Percentiles rank a stretch among this genome's conserved stretches.
Evolutionary conservation across 2,797 vertebrate species (phyloP).

Genomic region (Somateria mollissima): DNA sequence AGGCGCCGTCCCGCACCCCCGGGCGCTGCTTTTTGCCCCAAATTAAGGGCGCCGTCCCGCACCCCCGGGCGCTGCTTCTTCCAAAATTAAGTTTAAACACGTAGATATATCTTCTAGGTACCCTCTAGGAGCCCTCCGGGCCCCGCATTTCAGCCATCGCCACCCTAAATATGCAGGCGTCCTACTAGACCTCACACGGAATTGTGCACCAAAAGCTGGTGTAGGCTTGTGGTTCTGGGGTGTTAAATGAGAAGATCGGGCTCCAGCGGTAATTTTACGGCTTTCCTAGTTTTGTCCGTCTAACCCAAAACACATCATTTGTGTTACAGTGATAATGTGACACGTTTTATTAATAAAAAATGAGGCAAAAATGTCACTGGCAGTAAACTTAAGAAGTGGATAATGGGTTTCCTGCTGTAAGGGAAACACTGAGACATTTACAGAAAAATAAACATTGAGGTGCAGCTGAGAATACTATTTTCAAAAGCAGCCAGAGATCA

Average conservation of each 20-base stretch:
- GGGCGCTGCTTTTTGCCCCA: too few relatives aligned
- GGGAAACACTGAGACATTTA: not conserved
- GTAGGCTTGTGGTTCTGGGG: not conserved
- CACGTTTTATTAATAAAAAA: constrained; percentile 9
- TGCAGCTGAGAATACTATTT: not conserved
- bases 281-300: not conserved
- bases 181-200: not conserved
- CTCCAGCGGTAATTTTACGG: not conserved
- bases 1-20: too few relatives aligned
- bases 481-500: not conserved
- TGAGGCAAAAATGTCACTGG: not conserved
- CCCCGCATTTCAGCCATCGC: not conserved
- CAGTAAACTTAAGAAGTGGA: not conserved
- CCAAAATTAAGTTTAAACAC: too few relatives aligned
- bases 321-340: not conserved
- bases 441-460: not conserved
- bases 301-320: not conserved
- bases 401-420: constrained; percentile 8
- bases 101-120: not conserved
- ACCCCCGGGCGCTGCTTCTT: too few relatives aligned
- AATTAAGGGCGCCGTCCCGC: too few relatives aligned
- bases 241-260: not conserved
- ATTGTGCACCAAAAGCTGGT: not conserved
- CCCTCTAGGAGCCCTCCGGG: too few relatives aligned
- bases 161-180: not conserved